Conservation (phyloP, 2,888 invertebrate genomes). For the Athalia cordata region DNA sequence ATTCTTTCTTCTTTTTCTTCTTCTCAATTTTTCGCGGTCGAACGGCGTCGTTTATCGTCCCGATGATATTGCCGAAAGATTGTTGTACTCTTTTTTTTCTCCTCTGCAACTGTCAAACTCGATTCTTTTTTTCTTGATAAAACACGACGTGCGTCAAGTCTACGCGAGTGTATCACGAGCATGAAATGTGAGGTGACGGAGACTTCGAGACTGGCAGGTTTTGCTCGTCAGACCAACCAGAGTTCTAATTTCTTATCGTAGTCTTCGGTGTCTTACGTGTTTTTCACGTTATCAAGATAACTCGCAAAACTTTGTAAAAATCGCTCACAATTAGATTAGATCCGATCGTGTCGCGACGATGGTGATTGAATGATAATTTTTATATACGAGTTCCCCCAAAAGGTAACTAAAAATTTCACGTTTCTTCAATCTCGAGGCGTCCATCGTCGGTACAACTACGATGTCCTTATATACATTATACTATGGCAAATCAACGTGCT, state of each 20-base stretch:
- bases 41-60: background rate
- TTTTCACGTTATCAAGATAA: conserved; percentile 60
- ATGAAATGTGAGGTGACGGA: conserved; percentile 1
- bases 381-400: background rate
- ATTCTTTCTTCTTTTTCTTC: background rate
- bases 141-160: background rate
- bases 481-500: conserved; percentile 6
- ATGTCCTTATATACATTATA: background rate
- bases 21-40: too few relatives aligned
- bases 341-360: conserved; percentile 5
- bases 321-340: conserved; percentile 56
- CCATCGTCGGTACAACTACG: background rate
- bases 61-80: too few relatives aligned
- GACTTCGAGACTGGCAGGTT: conserved; percentile 6
- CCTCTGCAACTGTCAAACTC: too few relatives aligned
- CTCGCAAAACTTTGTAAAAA: conserved; percentile 56
- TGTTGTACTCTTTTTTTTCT: too few relatives aligned
- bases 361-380: background rate
- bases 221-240: conserved; percentile 43
- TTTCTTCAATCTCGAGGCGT: too few relatives aligned
- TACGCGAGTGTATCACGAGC: background rate
- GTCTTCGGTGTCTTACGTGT: conserved; percentile 46
- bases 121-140: background rate
- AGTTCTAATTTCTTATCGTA: conserved; percentile 53
- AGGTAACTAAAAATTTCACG: too few relatives aligned